phyloP scores from a whole-genome alignment of 2,797 vertebrate species.

The Emydoidea blandingii region DNA sequence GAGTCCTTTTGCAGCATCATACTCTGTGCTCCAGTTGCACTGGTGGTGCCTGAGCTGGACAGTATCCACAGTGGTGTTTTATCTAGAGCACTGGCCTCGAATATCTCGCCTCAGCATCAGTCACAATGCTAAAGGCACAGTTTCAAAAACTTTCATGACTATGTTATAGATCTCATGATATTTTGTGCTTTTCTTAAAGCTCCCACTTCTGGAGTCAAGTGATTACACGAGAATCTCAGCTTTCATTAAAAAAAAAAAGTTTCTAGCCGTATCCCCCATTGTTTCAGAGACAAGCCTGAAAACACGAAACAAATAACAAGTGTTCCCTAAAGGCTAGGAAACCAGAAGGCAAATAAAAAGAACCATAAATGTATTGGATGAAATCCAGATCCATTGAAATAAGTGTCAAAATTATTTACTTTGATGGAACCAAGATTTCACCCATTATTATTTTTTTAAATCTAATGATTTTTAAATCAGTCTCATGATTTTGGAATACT shows the following conservation, averaged over 20 bases:
- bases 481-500: neutral
- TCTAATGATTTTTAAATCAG: neutral
- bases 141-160: neutral
- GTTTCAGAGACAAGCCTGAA: neutral
- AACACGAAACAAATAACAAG: neutral
- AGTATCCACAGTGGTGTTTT: neutral
- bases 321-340: neutral
- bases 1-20: neutral
- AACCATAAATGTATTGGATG: neutral
- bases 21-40: neutral
- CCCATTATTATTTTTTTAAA: neutral
- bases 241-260: neutral
- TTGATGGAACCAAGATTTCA: neutral
- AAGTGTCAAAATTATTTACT: neutral
- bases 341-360: neutral
- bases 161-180: neutral
- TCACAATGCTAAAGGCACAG: neutral
- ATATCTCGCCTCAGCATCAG: neutral
- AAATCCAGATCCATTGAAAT: neutral
- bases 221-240: neutral
- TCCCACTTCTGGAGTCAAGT: neutral
- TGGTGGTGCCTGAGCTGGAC: neutral
- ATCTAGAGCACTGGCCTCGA: neutral
- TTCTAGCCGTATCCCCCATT: neutral
- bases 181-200: neutral